Conservation (phyloP, 2,113 vertebrate genomes). For the Xenopus tropicalis region DNA sequence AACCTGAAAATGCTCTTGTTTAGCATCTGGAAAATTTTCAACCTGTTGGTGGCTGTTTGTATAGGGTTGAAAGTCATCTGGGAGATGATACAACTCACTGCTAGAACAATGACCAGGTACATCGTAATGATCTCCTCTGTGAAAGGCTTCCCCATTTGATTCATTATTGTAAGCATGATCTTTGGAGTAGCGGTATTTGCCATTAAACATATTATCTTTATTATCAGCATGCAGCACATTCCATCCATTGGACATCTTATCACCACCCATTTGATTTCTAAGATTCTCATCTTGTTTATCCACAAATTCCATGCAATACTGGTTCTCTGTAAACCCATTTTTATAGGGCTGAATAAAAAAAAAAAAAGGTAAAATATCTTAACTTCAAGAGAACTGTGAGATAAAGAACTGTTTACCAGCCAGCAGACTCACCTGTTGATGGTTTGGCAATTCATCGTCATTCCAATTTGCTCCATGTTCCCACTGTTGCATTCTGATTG, state of each 20-base stretch:
- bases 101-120: conserved; percentile 60
- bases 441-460: conserved; percentile 57
- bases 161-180: conserved; percentile 54
- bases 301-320: conserved; percentile 58
- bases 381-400: no score
- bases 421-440: conserved; percentile 60
- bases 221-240: conserved; percentile 50
- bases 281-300: conserved; percentile 55
- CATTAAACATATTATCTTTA: conserved; percentile 58
- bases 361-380: no score
- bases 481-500: conserved; percentile 62
- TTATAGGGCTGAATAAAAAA: conserved; percentile 54
- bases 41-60: conserved; percentile 56
- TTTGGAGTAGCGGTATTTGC: conserved; percentile 57
- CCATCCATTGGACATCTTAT: conserved; percentile 65
- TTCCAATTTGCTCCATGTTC: conserved; percentile 65
- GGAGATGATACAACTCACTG: conserved; percentile 57
- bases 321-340: conserved; percentile 51
- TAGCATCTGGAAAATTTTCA: conserved; percentile 56
- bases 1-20: conserved; percentile 75
- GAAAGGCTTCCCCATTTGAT: conserved; percentile 56
- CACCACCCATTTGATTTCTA: conserved; percentile 46
- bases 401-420: no score
- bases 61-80: conserved; percentile 64
- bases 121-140: conserved; percentile 63